These are phyloP conservation scores for Drosophila ficusphila DNA, from an alignment of 1,140 invertebrate species.

Conservation along the genomic window DNA sequence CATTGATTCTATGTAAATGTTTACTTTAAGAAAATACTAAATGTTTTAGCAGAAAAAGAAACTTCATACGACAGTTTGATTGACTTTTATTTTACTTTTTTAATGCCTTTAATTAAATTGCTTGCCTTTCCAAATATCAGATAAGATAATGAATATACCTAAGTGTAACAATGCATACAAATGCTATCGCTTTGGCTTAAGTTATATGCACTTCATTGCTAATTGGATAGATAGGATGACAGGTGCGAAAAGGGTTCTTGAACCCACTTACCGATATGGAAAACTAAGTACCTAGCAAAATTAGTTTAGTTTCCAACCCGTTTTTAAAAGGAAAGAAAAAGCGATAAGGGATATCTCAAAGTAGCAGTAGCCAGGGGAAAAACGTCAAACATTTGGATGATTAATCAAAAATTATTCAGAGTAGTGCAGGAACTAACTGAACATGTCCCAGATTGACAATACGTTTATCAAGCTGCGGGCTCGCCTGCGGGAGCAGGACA, in stretches of 20 bases:
- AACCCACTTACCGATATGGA: not conserved
- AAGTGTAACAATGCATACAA: not conserved
- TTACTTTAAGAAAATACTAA: not conserved
- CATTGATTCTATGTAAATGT: conserved; percentile 20
- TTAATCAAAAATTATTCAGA: not conserved
- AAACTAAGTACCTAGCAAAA: too few species aligned
- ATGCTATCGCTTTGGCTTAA: not conserved
- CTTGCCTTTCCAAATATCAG: too few species aligned
- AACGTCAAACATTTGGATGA: not conserved
- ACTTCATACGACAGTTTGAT: too few species aligned
- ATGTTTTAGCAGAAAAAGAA: not conserved
- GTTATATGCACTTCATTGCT: not conserved
- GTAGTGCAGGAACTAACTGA: not conserved
- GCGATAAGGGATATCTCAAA: not conserved
- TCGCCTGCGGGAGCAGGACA: conserved; percentile 46
- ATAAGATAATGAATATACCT: too few species aligned
- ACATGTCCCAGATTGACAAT: conserved; percentile 55
- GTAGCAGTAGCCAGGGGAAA: not conserved
- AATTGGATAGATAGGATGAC: not conserved
- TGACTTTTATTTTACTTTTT: too few species aligned
- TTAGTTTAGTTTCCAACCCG: not conserved
- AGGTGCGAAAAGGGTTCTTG: not conserved
- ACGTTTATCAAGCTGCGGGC: conserved; percentile 44
- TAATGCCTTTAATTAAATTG: too few species aligned
- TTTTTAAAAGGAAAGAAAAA: not conserved